Percentiles rank a stretch among this genome's conserved stretches.
Evolutionary conservation across 1,140 invertebrate species (phyloP).

Genomic region (Leptinotarsa defecta): DNA sequence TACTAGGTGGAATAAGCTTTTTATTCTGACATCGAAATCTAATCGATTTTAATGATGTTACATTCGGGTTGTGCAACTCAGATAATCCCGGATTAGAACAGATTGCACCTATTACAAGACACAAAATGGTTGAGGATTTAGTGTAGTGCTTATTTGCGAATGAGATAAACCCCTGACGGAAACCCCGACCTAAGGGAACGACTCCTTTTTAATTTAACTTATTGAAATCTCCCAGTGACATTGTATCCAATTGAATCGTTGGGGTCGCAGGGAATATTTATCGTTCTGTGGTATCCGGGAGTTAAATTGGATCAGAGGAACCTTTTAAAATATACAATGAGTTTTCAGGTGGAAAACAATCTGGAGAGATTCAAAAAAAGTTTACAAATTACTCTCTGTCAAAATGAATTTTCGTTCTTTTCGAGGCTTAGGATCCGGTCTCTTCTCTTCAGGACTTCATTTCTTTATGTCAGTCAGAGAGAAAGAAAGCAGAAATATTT

Average conservation of each 20-base stretch:
- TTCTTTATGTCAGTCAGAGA: no score
- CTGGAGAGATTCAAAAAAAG: no score
- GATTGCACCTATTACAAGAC: constrained; percentile 47
- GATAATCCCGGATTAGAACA: constrained; percentile 45
- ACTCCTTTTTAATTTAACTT: constrained; percentile 36
- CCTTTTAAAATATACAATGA: constrained; percentile 7
- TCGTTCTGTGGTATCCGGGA: constrained; percentile 9
- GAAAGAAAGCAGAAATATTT: no score
- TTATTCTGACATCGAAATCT: constrained; percentile 43
- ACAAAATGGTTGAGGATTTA: constrained; percentile 39
- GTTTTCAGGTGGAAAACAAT: background rate
- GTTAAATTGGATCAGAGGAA: constrained; percentile 6
- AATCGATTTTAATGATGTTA: constrained; percentile 49
- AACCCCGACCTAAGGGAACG: constrained; percentile 4
- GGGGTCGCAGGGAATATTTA: background rate
- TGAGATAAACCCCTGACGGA: constrained; percentile 28
- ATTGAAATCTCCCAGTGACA: constrained; percentile 31
- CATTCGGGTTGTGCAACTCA: constrained; percentile 42
- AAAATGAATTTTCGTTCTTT: no score
- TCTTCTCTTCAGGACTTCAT: no score
- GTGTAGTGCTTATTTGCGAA: constrained; percentile 36
- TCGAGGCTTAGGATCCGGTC: no score
- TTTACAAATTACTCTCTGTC: no score
- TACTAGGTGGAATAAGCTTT: constrained; percentile 40
- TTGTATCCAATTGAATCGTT: background rate